phyloP scores from a whole-genome alignment of 1,140 invertebrate species.

The Drosophila yakuba region DNA sequence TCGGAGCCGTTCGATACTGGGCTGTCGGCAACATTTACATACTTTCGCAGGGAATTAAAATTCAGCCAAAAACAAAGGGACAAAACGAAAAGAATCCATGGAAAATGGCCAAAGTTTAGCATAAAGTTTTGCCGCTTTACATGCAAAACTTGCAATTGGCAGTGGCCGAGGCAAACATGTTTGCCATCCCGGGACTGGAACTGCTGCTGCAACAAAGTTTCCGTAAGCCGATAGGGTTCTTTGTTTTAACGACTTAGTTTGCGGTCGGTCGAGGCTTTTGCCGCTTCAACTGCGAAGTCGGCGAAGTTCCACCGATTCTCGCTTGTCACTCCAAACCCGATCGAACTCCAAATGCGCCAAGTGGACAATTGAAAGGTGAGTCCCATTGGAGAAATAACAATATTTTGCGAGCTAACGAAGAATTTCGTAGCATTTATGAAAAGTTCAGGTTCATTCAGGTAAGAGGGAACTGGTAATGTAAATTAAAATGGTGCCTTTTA shows the following conservation, averaged over 20 bases:
- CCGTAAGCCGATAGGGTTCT: constrained; percentile 73
- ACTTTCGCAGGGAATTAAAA: constrained; percentile 70
- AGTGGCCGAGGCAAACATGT: constrained; percentile 59
- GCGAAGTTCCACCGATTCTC: constrained; percentile 21
- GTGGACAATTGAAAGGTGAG: constrained; percentile 33
- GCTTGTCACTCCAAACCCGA: constrained; percentile 42
- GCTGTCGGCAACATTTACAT: constrained; percentile 73
- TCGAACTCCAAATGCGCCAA: constrained; percentile 23
- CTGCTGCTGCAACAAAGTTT: constrained; percentile 55
- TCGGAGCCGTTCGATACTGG: constrained; percentile 63
- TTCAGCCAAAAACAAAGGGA: constrained; percentile 48
- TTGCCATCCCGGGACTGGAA: constrained; percentile 30
- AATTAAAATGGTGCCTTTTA: not conserved
- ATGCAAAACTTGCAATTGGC: constrained; percentile 78
- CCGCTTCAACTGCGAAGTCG: constrained; percentile 1
- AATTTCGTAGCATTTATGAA: too few species aligned
- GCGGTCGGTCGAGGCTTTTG: constrained; percentile 45
- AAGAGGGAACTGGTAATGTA: not conserved
- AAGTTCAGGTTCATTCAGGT: too few species aligned
- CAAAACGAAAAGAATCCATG: constrained; percentile 42
- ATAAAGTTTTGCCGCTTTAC: constrained; percentile 78
- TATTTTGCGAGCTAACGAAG: not conserved
- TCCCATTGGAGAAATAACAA: constrained; percentile 5
- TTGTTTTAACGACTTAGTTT: constrained; percentile 81
- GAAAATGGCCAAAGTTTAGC: constrained; percentile 74